Percentiles rank a stretch among this genome's conserved stretches.
Conservation (phyloP, 2,888 invertebrate genomes). For the Trypoxylon attenuatum region DNA sequence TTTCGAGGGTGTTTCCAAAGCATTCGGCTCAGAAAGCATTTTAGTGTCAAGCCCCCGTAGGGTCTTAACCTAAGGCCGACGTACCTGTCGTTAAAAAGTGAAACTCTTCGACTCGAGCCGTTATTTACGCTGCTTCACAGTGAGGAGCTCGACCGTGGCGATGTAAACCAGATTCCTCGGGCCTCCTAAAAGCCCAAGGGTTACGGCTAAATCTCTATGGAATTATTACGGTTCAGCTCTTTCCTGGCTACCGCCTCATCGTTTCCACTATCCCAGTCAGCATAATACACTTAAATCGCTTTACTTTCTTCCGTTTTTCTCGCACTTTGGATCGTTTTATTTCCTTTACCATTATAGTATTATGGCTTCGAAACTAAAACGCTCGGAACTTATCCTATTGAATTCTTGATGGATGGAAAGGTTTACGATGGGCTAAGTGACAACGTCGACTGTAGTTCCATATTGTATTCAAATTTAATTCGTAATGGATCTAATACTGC, state of each 20-base stretch:
- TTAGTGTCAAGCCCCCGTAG: constrained; percentile 36
- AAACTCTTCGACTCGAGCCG: constrained; percentile 42
- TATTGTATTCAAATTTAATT: too few relatives aligned
- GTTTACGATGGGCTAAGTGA: too few relatives aligned
- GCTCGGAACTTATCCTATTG: too few relatives aligned
- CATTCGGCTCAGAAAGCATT: constrained; percentile 27
- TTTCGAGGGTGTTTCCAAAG: constrained; percentile 9
- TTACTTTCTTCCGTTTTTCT: neutral
- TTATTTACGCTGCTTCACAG: constrained; percentile 39
- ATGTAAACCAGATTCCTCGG: constrained; percentile 16
- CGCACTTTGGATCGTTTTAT: neutral
- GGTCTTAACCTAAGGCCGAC: constrained; percentile 35
- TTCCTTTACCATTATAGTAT: neutral
- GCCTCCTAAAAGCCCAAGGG: constrained; percentile 21
- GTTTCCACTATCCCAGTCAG: neutral
- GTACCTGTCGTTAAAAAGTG: constrained; percentile 48
- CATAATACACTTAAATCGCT: neutral
- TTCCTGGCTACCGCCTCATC: neutral
- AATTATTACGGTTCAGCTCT: constrained; percentile 19
- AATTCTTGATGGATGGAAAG: too few relatives aligned
- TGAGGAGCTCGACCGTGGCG: constrained; percentile 14
- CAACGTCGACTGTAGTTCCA: too few relatives aligned
- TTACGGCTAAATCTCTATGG: constrained; percentile 27
- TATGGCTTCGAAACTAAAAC: too few relatives aligned
- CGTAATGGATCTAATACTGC: too few relatives aligned